Evolutionary conservation across 2,888 invertebrate species (phyloP), one percentile per base, ranked within the genome.

Genomic region (Selenia dentaria): DNA sequence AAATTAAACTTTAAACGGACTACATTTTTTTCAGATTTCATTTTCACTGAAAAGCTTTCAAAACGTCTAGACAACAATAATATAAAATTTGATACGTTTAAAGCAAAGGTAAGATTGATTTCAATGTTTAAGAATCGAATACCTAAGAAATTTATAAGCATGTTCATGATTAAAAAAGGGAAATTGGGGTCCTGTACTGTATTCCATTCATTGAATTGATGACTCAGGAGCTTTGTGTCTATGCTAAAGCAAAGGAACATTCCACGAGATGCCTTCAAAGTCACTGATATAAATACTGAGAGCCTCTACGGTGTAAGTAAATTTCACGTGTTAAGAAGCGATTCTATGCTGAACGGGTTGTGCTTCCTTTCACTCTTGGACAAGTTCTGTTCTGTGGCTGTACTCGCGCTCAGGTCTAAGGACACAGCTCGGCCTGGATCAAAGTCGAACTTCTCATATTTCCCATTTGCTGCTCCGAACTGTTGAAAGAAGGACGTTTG

Each of bases 331-430:
- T 95, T 95, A 70, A 97, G 92, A 63, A 97, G 87, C 47, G 96
- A 96, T 78, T 97, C 97, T 93, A 97, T 97, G 90, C 96, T 96
- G 91, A 97, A 97, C 36, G 97, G 96, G 87, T 96, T 96, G 80
- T 92, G 93, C 89, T 92, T 94, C 76, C 92, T 93, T 62, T 80
- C 93, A 78, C 79, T 93, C 89, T 85, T 92, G 14, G 85, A 84
- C 68, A 83, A 67, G 71, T 84, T 86, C 76, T 83, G 90, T 74
- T 82, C 92, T 0, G 83, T 83, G 24, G 74, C 79, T 2, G 82
- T 82, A 46, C 83, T 42, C 2, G 87, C 83, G 25, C 89, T 88
- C 3, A 89, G 74, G 67, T 92, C 83, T 82, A 89, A 90, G 51
- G 91, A 88, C 6, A 92, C 79, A 39, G 91, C 82, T 69, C 91